Percentiles rank a stretch among this genome's conserved stretches.
Conservation (phyloP, 2,888 invertebrate species). For the Drosophila stalkeri region DNA sequence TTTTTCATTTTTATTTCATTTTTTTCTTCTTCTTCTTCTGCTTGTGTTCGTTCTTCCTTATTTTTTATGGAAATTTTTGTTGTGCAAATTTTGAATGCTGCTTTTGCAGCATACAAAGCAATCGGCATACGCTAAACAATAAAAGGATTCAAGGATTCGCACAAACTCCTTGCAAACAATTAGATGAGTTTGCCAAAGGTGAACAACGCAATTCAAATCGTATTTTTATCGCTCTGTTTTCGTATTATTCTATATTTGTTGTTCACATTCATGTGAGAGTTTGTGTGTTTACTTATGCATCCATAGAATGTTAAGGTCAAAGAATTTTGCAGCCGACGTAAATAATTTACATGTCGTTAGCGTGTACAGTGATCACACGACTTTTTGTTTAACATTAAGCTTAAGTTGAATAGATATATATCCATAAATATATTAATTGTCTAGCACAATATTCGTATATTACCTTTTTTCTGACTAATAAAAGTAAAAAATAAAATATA, state of each 20-base stretch:
- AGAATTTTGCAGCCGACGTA: background rate
- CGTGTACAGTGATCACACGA: background rate
- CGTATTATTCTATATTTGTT: background rate
- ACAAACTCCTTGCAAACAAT: conserved; percentile 49
- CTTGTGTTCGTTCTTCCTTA: background rate
- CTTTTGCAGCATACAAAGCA: conserved; percentile 69
- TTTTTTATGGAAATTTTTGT: conserved; percentile 70
- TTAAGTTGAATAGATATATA: background rate
- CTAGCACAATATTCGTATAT: background rate
- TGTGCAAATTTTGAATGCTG: conserved; percentile 69
- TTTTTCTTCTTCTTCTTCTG: too few species aligned
- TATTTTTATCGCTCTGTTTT: conserved; percentile 39
- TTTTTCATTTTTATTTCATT: too few species aligned
- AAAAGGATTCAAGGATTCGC: conserved; percentile 53
- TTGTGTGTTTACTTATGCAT: background rate
- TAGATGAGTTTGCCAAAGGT: conserved; percentile 49
- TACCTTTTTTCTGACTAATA: too few species aligned
- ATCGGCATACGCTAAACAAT: conserved; percentile 41
- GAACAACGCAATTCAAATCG: conserved; percentile 35
- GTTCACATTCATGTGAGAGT: background rate
- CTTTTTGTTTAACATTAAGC: too few species aligned
- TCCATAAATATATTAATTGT: background rate
- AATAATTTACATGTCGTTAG: background rate
- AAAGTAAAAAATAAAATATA: too few species aligned
- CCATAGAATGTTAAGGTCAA: conserved; percentile 1